phyloP scores from a whole-genome alignment of 2,797 vertebrate species.

The Leptodactylus fallax region DNA sequence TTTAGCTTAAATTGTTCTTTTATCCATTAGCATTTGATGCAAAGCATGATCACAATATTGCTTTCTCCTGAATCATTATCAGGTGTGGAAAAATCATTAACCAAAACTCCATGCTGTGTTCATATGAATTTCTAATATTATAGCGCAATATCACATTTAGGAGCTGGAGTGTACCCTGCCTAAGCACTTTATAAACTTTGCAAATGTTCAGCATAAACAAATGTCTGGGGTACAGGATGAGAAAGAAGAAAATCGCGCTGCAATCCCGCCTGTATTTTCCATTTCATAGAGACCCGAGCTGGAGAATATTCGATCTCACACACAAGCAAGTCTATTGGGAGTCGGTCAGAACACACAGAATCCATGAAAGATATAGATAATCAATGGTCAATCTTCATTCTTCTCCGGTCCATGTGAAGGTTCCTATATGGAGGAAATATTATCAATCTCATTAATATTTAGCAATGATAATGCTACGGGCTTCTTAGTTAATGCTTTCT shows the following conservation, averaged over 20 bases:
- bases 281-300: neutral
- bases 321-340: neutral
- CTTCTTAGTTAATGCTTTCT: neutral
- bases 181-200: constrained; percentile 33
- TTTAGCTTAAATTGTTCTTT: constrained; percentile 45
- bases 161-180: neutral
- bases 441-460: constrained; percentile 34
- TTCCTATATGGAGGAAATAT: constrained; percentile 5
- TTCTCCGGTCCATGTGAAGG: neutral
- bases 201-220: constrained; percentile 9
- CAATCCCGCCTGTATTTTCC: neutral
- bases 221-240: neutral
- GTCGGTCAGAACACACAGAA: neutral
- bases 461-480: neutral
- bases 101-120: constrained; percentile 31
- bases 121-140: constrained; percentile 49
- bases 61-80: constrained; percentile 49
- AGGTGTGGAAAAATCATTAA: constrained; percentile 53
- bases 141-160: constrained; percentile 22
- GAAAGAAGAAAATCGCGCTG: neutral
- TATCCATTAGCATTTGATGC: constrained; percentile 40
- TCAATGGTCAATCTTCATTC: constrained; percentile 14
- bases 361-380: constrained; percentile 1
- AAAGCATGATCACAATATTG: constrained; percentile 43
- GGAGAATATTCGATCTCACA: neutral